Base-by-base conservation (phyloP, 2,113 vertebrate species). In the Cardinalis cardinalis region DNA sequence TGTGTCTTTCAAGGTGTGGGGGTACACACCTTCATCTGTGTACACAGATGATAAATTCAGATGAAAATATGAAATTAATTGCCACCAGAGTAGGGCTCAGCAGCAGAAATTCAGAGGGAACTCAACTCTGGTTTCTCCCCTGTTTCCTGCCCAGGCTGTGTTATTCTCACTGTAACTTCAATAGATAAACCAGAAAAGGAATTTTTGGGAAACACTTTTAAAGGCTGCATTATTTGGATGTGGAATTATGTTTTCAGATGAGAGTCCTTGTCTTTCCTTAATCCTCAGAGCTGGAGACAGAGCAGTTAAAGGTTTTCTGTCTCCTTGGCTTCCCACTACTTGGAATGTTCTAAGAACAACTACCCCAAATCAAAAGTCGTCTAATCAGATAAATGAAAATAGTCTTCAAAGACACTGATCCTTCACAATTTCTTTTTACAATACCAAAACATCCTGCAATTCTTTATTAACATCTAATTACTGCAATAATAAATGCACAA, bases 111-210 rank as follows among this genome's bases (percentile, higher is more conserved):
- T 58, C 46, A 49, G 52, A 69, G 25, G 19, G 3, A 73, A 17
- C 31, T 24, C 4, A 2, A 1, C 26, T 68, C 40, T 1, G 0
- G 4, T 52, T 87, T 36, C 31, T 77, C n/a, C 68, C 10, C 19
- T 0, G 0, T 36, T 48, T 71, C 14, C 40, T 60, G 19, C 51
- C 40, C 31, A 43, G 29, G 25, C 23, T 56, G 24, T 40, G 36
- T 28, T 44, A 3, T 19, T 24, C 51, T 49, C 63, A 55, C 11
- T 14, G 12, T 10, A 79, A 55, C 19, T 40, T 56, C 14, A 49
- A 48, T 1, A 49, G 6, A 10, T 24, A 10, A 56, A 48, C 9
- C 63, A 32, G 12, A 48, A 61, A 8, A 8, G 14, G 41, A 63
- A 23, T 41, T 56, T 48, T 34, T 8, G 15, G 15, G 40, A 53